A percentile compares a stretch with the other conserved stretches of the same genome.
phyloP scores from a whole-genome alignment of 2,888 invertebrate genomes.

The Hanleya hanleyi region DNA sequence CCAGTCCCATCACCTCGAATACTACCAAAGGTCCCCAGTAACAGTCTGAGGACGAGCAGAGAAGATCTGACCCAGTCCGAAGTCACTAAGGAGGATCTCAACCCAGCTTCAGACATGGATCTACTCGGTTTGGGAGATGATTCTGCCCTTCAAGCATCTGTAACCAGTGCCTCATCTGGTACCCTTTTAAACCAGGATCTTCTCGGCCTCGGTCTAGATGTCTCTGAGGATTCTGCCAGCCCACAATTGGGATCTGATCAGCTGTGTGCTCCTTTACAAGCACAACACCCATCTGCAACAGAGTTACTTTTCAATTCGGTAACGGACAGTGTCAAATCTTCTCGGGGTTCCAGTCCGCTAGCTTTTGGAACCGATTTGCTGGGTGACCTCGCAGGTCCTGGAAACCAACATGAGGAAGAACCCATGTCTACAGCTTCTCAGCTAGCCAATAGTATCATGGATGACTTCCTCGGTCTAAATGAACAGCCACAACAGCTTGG shows the following conservation, averaged over 20 bases:
- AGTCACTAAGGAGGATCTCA: conserved; percentile 29
- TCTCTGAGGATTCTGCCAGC: background rate
- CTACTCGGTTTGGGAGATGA: conserved; percentile 1
- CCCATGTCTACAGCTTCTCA: conserved; percentile 37
- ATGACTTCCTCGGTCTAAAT: conserved; percentile 52
- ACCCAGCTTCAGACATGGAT: conserved; percentile 11
- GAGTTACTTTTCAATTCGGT: conserved; percentile 17
- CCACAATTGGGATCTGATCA: background rate
- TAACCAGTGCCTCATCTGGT: background rate
- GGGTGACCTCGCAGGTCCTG: conserved; percentile 34
- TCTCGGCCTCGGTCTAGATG: conserved; percentile 46
- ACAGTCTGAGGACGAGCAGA: conserved; percentile 55
- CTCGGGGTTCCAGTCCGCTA: conserved; percentile 49
- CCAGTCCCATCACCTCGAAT: conserved; percentile 47
- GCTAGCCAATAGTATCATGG: conserved; percentile 51
- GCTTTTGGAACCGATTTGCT: conserved; percentile 45
- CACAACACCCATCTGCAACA: background rate
- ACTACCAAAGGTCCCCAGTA: conserved; percentile 49
- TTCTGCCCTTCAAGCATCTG: background rate
- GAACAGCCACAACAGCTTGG: conserved; percentile 10
- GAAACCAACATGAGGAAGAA: conserved; percentile 25
- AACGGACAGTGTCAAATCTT: conserved; percentile 46
- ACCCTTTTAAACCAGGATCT: conserved; percentile 54
- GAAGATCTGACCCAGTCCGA: conserved; percentile 38
- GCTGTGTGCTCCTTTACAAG: background rate